These are phyloP conservation scores for Labia minor DNA, from an alignment of 2,888 invertebrate species.

Conservation along the genomic window DNA sequence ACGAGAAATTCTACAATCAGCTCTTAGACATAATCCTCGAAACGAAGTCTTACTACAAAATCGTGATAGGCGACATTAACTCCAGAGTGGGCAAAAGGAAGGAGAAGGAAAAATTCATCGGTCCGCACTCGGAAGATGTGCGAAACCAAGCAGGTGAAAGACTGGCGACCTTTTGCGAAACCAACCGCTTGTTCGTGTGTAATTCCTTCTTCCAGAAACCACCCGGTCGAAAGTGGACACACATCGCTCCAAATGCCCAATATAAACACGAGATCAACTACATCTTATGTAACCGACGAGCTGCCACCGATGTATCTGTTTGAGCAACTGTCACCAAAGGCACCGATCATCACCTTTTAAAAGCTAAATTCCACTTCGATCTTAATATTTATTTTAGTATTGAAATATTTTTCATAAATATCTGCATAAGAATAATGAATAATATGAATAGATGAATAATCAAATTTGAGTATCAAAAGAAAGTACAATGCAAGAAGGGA, in stretches of 20 bases:
- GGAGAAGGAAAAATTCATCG: background rate
- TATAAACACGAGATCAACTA: background rate
- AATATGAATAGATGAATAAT: too few relatives aligned
- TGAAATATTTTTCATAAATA: too few relatives aligned
- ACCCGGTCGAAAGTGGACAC: background rate
- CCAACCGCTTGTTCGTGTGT: background rate
- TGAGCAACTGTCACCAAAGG: background rate
- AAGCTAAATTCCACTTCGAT: conserved; percentile 1
- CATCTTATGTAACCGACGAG: background rate
- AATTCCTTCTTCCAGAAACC: conserved; percentile 5
- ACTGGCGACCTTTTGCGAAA: background rate
- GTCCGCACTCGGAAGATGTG: background rate
- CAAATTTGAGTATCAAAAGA: too few relatives aligned
- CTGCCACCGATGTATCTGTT: background rate
- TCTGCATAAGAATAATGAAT: too few relatives aligned
- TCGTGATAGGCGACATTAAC: conserved; percentile 4
- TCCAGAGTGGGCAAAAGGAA: background rate
- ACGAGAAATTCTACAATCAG: background rate
- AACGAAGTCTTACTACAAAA: background rate
- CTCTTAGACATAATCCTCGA: background rate
- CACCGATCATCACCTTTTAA: background rate
- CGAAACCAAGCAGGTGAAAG: background rate
- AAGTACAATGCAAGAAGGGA: too few relatives aligned
- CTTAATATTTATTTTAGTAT: too few relatives aligned
- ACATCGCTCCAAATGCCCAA: background rate